Base-by-base conservation (phyloP, 2,113 vertebrate species). In the Urocitellus parryii region DNA sequence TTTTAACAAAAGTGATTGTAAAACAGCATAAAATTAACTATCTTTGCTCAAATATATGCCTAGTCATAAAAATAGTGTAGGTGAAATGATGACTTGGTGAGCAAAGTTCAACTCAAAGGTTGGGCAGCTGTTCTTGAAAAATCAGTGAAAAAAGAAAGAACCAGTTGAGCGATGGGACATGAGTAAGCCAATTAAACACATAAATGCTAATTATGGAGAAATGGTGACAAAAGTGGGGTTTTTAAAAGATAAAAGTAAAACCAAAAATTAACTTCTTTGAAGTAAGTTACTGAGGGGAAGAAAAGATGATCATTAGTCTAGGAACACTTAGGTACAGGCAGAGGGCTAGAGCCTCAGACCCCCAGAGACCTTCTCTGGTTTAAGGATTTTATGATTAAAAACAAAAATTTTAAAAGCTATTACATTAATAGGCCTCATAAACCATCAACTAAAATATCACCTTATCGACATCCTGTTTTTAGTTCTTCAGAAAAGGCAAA, bases 341-440 rank as follows among this genome's bases (percentile, higher is more conserved):
- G 58, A 91, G 53, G 72, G 25, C 11, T 51, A 70, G 5, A 77
- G 27, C 4, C 83, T 80, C 70, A 92, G 91, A 81, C 25, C 42
- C 67, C 70, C 61, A 45, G 77, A 88, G 73, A 96, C 90, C 53
- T 96, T 74, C 81, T 56, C 87, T 96, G 39, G 61, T 81, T 93
- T 95, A 97, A 92, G 72, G 48, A 92, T 93, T 95, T 80, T 76
- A 81, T 97, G 95, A 96, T 97, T 94, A 96, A 97, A 97, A 95
- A 93, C 65, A 93, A 97, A 96, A 97, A 90, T 70, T 95, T 95
- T 96, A 37, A 96, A 97, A 95, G 84, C 11, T 8, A 42, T 90
- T 96, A 37, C 14, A 82, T 85, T 96, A 96, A 88, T 95, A 94
- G 63, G 25, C 58, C 74, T 97, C 79, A 86, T 82, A 90, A 97